A percentile compares a stretch with the other conserved stretches of the same genome.
These are phyloP conservation scores for Alosa sapidissima DNA, from an alignment of 2,797 vertebrate species.

Conservation along the genomic window DNA sequence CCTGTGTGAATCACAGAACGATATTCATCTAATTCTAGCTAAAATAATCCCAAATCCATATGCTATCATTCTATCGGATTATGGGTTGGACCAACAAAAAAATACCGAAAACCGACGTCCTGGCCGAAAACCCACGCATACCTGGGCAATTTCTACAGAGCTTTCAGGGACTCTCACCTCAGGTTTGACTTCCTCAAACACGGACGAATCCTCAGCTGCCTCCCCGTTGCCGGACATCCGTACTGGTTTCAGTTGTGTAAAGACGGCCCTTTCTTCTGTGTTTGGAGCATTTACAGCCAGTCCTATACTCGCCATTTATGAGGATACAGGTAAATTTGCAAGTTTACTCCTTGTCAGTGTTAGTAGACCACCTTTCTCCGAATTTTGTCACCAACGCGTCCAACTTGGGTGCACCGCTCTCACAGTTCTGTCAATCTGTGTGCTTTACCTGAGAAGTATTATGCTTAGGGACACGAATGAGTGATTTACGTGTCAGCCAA, in stretches of 20 bases:
- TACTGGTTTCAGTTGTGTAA: conserved; percentile 85
- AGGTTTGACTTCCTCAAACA: conserved; percentile 90
- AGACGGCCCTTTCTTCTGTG: conserved; percentile 78
- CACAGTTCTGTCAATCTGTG: conserved; percentile 69
- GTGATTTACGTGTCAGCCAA: conserved; percentile 54
- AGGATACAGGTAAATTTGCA: background rate
- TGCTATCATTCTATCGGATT: background rate
- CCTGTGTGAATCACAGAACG: background rate
- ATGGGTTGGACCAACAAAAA: background rate
- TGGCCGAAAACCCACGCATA: background rate
- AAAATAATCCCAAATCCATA: background rate
- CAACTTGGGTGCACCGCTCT: conserved; percentile 58
- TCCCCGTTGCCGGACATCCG: conserved; percentile 77
- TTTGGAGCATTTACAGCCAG: conserved; percentile 72
- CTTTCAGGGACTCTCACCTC: conserved; percentile 66
- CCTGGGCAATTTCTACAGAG: conserved; percentile 63
- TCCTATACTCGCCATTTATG: conserved; percentile 80
- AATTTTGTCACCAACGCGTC: conserved; percentile 4
- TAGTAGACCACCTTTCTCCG: background rate
- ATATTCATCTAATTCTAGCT: background rate
- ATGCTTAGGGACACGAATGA: conserved; percentile 47
- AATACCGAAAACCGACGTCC: background rate
- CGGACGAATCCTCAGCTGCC: conserved; percentile 76
- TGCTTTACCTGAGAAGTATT: conserved; percentile 80
- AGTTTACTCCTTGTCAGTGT: background rate